A percentile compares a stretch with the other conserved stretches of the same genome.
Conservation (phyloP, 1,140 invertebrate species). For the Temnothorax curvispinosus region DNA sequence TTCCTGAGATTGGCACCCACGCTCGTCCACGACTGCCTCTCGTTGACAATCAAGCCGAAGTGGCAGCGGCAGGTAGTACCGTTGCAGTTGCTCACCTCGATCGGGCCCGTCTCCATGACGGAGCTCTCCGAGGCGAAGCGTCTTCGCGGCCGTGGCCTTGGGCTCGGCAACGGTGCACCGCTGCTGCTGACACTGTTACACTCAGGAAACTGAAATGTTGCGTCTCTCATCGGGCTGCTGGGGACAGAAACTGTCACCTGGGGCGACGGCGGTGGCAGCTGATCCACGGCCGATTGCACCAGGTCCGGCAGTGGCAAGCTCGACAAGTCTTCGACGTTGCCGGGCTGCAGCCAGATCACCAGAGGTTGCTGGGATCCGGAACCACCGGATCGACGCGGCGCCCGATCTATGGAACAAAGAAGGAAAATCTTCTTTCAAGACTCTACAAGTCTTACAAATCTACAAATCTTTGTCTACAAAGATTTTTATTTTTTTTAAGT, state of each 20-base stretch:
- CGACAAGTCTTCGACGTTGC: slow-evolving; percentile 75
- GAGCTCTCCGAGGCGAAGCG: slow-evolving; percentile 82
- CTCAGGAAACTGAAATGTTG: slow-evolving; percentile 85
- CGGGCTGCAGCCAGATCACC: slow-evolving; percentile 80
- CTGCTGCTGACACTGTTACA: slow-evolving; percentile 68
- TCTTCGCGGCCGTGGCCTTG: slow-evolving; percentile 83
- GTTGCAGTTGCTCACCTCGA: slow-evolving; percentile 43
- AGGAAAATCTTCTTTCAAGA: neutral
- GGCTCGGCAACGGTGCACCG: slow-evolving; percentile 80
- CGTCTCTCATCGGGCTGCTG: slow-evolving; percentile 84
- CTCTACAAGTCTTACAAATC: neutral
- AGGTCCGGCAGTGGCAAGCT: slow-evolving; percentile 82
- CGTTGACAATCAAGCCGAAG: slow-evolving; percentile 74
- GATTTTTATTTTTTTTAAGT: neutral
- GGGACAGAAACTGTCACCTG: slow-evolving; percentile 84
- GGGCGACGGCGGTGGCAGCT: slow-evolving; percentile 80
- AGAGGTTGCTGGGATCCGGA: slow-evolving; percentile 77
- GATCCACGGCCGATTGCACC: slow-evolving; percentile 82
- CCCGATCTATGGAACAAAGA: slow-evolving; percentile 78
- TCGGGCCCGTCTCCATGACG: slow-evolving; percentile 54
- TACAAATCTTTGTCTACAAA: neutral
- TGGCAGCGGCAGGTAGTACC: slow-evolving; percentile 70
- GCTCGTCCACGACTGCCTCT: slow-evolving; percentile 82
- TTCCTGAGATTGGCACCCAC: slow-evolving; percentile 84
- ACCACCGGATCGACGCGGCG: slow-evolving; percentile 78